Conservation (phyloP, 2,888 invertebrate species). For the Tetanocera ferruginea region DNA sequence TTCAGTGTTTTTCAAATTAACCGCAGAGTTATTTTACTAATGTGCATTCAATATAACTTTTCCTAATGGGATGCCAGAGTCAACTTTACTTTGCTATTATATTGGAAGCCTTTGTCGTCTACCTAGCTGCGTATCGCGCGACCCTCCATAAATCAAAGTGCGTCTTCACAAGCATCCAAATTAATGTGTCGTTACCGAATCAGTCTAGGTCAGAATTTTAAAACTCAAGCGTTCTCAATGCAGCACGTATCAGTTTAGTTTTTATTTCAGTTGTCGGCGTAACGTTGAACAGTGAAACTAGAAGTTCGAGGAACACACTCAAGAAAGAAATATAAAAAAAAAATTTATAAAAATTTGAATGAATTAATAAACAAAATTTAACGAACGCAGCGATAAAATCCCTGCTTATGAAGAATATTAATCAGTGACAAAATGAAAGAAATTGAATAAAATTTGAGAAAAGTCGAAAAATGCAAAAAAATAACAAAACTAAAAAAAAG, state of each 20-base stretch:
- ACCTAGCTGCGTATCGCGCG: slow-evolving; percentile 43
- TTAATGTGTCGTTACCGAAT: background rate
- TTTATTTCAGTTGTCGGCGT: slow-evolving; percentile 40
- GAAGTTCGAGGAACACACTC: background rate
- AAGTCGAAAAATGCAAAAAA: background rate
- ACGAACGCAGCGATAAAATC: background rate
- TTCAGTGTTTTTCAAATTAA: too few relatives aligned
- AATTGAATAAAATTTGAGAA: background rate
- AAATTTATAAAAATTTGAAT: background rate
- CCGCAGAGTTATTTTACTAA: too few relatives aligned
- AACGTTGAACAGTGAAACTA: slow-evolving; percentile 29
- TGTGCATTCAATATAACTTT: too few relatives aligned
- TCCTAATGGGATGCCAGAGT: slow-evolving; percentile 14
- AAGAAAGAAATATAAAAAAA: background rate
- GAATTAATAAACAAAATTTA: slow-evolving; percentile 3
- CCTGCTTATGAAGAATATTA: background rate
- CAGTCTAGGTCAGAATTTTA: slow-evolving; percentile 8
- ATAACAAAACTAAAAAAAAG: background rate
- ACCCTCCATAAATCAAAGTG: slow-evolving; percentile 59
- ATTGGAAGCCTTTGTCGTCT: slow-evolving; percentile 20
- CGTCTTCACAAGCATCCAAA: slow-evolving; percentile 18
- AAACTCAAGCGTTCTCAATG: slow-evolving; percentile 10
- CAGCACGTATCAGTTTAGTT: background rate
- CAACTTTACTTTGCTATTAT: background rate
- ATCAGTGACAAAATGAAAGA: background rate